phyloP scores from a whole-genome alignment of 1,140 invertebrate species.

The Sarcophaga peregrina region DNA sequence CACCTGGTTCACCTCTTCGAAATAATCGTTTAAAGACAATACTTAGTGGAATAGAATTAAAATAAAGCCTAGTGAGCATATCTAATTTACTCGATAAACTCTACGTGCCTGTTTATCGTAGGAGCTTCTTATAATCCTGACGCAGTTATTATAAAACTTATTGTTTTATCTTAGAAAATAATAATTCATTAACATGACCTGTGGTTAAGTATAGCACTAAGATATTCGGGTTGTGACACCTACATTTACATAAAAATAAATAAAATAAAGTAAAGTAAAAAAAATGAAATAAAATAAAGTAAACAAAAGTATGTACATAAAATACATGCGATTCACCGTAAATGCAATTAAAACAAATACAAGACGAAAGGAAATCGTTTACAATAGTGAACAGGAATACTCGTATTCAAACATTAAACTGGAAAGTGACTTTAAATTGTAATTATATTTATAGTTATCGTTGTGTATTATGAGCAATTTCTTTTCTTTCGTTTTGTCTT shows the following conservation, averaged over 20 bases:
- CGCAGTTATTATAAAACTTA: too few relatives aligned
- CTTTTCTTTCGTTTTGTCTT: neutral
- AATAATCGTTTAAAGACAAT: too few relatives aligned
- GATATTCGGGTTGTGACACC: neutral
- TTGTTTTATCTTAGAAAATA: neutral
- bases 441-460: conserved; percentile 11
- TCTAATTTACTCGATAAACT: too few relatives aligned
- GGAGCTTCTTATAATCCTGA: too few relatives aligned
- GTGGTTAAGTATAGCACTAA: neutral
- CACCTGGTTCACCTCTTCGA: too few relatives aligned
- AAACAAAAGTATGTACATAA: neutral
- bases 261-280: neutral
- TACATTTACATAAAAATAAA: neutral
- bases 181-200: neutral
- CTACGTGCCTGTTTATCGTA: too few relatives aligned
- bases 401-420: conserved; percentile 21
- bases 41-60: too few relatives aligned
- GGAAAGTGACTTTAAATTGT: conserved; percentile 28
- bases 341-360: neutral
- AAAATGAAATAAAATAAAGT: neutral
- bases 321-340: neutral
- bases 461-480: neutral
- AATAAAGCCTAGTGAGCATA: too few relatives aligned
- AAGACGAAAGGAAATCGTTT: too few relatives aligned
- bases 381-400: neutral